Percentiles rank a stretch among this genome's conserved stretches.
These are phyloP conservation scores for Myotis planiceps DNA, from an alignment of 2,797 vertebrate genomes.

Conservation along the genomic window DNA sequence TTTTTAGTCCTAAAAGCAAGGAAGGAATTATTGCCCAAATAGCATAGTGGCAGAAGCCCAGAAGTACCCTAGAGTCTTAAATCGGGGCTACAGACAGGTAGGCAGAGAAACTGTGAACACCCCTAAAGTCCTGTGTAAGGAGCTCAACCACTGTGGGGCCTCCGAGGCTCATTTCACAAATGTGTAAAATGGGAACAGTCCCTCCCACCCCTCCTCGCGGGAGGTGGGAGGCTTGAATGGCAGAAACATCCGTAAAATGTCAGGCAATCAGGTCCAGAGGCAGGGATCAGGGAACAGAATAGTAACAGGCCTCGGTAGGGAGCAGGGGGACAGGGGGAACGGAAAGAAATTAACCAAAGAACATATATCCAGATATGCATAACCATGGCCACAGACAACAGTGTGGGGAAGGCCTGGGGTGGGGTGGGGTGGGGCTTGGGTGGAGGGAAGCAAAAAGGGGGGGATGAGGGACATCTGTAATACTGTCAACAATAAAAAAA, in stretches of 20 bases:
- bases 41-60: not conserved
- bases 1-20: not conserved
- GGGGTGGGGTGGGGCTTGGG: too few relatives aligned
- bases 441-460: too few relatives aligned
- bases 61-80: not conserved
- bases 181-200: not conserved
- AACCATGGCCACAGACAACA: too few relatives aligned
- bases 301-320: too few relatives aligned
- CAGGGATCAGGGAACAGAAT: fast-evolving
- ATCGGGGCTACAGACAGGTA: not conserved
- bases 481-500: too few relatives aligned
- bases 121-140: not conserved
- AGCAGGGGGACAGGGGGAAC: too few relatives aligned
- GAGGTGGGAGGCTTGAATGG: not conserved
- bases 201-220: not conserved
- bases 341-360: too few relatives aligned
- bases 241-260: not conserved
- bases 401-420: too few relatives aligned
- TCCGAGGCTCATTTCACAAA: not conserved
- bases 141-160: not conserved
- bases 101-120: not conserved
- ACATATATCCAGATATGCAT: too few relatives aligned
- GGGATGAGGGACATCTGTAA: too few relatives aligned
- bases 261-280: too few relatives aligned
- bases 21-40: not conserved